Evolutionary conservation across 2,113 vertebrate genomes (phyloP), one percentile per base, ranked within the genome.

Genomic region (Clarias macrocephalus): DNA sequence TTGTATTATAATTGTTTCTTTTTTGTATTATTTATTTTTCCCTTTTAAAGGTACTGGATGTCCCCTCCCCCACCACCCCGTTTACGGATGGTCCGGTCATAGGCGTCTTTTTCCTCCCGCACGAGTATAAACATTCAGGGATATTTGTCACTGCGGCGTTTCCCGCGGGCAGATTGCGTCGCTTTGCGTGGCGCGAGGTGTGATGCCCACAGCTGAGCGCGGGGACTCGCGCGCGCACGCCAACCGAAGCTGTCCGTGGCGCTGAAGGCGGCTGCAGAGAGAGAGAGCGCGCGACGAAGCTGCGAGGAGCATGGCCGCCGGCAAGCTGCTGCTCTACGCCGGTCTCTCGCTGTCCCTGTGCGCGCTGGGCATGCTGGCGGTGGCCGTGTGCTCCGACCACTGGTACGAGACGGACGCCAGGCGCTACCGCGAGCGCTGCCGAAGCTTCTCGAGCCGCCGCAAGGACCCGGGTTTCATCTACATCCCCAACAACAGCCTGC

Each of bases 321-420:
- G 97, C 95, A 99, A 98, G 96, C 95, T 99, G 80, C 94, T 99
- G 95, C 97, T 99, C 89, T 99, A 99, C 92, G 97, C 98, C 60
- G 98, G 98, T 91, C 98, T 99, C 88, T 98, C 97, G 90, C 95
- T 99, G 82, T 99, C 98, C 91, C 94, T 99, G 86, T 99, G 97
- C 93, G 97, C 98, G 94, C 94, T 99, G 91, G 98, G 96, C 90
- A 99, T 99, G 98, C 96, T 99, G 94, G 98, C 98, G 0, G 98
- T 99, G 94, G 98, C 98, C 18, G 97, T 99, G 94, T 99, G 98
- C 94, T 99, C 98, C 28, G 98, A 99, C 95, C 98, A 99, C 92
- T 99, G 98, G 98, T 99, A 99, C 16, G 98, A 99, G 93, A 99
- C 98, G 57, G 98, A 99, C 95, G 98, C 98, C 93, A 94, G 98